phyloP scores from a whole-genome alignment of 2,888 invertebrate genomes.

The Ectobius pallidus region DNA sequence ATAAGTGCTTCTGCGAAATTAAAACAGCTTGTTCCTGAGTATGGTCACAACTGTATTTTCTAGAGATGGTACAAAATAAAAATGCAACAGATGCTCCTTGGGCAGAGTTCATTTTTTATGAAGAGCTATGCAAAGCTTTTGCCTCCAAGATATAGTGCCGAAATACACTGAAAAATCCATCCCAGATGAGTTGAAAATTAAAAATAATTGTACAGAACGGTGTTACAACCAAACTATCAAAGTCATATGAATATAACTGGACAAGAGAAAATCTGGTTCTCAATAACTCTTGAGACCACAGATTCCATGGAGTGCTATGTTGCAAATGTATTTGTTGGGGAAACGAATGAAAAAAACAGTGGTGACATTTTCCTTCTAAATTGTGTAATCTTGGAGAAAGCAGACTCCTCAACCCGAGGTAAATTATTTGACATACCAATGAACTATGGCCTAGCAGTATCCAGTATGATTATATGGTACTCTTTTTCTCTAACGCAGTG shows the following conservation, averaged over 20 bases:
- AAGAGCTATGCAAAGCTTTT: background rate
- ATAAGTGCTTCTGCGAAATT: too few relatives aligned
- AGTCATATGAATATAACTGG: background rate
- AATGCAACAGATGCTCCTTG: background rate
- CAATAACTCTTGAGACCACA: background rate
- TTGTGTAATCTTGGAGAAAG: background rate
- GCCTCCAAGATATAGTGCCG: background rate
- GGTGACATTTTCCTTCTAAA: slow-evolving; percentile 6
- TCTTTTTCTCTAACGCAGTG: background rate
- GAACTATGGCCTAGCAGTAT: background rate
- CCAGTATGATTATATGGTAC: background rate
- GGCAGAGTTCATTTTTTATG: background rate
- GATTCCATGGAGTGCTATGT: background rate
- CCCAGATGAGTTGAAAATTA: background rate
- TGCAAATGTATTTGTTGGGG: background rate
- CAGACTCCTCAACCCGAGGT: background rate
- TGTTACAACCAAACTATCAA: background rate
- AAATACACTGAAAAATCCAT: slow-evolving; percentile 12
- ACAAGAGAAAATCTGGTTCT: background rate
- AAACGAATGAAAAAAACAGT: background rate
- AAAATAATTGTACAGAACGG: background rate
- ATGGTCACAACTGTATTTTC: too few relatives aligned
- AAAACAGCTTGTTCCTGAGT: too few relatives aligned
- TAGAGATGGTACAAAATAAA: background rate
- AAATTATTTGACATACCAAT: background rate